These are phyloP conservation scores for Limnephilus auricula DNA, from an alignment of 2,888 invertebrate species.

Conservation along the genomic window DNA sequence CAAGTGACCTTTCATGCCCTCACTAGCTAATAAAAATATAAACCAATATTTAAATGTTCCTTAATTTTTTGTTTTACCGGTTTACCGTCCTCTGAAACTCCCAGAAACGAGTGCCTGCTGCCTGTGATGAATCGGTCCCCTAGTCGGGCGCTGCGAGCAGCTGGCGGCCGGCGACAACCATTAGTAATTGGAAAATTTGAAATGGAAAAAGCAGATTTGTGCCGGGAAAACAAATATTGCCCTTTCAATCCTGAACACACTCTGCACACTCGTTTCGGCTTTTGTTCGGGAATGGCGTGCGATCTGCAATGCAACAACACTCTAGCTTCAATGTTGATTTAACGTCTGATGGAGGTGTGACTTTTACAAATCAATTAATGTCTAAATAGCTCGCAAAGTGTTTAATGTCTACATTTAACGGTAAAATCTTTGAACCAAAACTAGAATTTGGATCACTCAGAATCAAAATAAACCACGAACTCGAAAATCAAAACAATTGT, in stretches of 20 bases:
- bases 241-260: neutral
- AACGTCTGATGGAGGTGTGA: neutral
- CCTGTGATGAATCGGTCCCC: neutral
- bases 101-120: neutral
- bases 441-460: too few relatives aligned
- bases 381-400: too few relatives aligned
- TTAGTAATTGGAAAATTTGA: slow-evolving; percentile 44
- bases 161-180: neutral
- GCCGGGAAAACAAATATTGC: slow-evolving; percentile 37
- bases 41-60: too few relatives aligned
- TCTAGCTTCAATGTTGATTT: neutral
- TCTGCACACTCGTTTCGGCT: neutral
- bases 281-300: neutral
- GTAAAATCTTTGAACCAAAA: too few relatives aligned
- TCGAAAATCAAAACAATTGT: too few relatives aligned
- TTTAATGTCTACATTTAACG: too few relatives aligned
- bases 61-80: too few relatives aligned
- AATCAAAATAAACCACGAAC: too few relatives aligned
- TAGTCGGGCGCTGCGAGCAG: neutral
- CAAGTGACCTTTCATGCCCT: too few relatives aligned
- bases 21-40: too few relatives aligned
- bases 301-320: neutral
- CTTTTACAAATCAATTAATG: too few relatives aligned
- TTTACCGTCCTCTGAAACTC: neutral
- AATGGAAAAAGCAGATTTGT: slow-evolving; percentile 35